A percentile compares a stretch with the other conserved stretches of the same genome.
These are phyloP conservation scores for Actenoides lindsayi DNA, from an alignment of 2,113 vertebrate genomes.

Conservation along the genomic window DNA sequence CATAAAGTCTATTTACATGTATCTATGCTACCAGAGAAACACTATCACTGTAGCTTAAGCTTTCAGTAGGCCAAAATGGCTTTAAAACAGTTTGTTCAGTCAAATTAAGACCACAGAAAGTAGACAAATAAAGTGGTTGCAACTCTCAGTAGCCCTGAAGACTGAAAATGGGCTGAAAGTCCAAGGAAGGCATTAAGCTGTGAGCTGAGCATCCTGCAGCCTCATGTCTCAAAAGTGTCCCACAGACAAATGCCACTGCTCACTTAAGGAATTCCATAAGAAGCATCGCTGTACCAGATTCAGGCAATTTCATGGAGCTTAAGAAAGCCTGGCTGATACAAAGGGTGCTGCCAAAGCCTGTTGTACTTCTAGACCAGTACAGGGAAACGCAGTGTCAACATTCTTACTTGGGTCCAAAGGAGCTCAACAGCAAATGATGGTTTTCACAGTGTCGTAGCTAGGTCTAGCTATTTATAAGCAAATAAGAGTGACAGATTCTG, in stretches of 20 bases:
- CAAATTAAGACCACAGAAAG: not conserved
- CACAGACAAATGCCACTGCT: not conserved
- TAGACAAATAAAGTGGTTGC: not conserved
- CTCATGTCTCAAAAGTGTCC: rapidly evolving
- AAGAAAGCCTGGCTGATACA: not conserved
- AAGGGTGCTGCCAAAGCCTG: conserved; percentile 19
- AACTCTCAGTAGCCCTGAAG: not conserved
- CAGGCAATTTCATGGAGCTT: conserved; percentile 36
- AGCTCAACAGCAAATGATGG: not conserved
- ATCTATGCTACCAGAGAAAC: not conserved
- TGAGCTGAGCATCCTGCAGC: not conserved
- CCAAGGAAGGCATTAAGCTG: not conserved
- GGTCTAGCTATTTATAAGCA: not conserved
- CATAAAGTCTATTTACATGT: not conserved
- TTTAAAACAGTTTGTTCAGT: not conserved
- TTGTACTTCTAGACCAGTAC: not conserved
- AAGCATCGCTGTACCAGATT: not conserved
- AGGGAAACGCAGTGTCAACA: not conserved
- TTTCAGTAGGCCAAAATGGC: not conserved
- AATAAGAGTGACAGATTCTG: not conserved
- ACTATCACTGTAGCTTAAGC: rapidly evolving
- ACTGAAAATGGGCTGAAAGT: not conserved
- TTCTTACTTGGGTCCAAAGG: not conserved
- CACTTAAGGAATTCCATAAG: not conserved
- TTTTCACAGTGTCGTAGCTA: not conserved